Base-by-base conservation (phyloP, 2,888 invertebrate species). In the Amblyjoppa fuscipennis region DNA sequence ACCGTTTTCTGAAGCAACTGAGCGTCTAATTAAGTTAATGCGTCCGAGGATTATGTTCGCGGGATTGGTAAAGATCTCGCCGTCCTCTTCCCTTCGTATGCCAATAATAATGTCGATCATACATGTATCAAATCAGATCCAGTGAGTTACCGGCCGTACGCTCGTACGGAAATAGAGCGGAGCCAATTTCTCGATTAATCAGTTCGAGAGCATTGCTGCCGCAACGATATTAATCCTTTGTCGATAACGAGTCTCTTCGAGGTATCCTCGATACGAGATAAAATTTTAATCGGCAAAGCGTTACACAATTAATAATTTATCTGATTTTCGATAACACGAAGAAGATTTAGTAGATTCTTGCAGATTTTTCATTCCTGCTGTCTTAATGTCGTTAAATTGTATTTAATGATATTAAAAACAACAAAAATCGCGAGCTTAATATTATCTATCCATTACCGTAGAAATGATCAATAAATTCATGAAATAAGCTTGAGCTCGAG, bases 1-100 rank as follows among this genome's bases (percentile, higher is more conserved):
- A 31, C 20, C 2, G 20, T 66, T 73, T 74, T 20, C 61, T 41
- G 81, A 77, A 69, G 66, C 73, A 84, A 77, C 80, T 79, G 86
- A 79, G 83, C 86, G 86, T 71, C 85, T 90, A 90, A 90, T 90
- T 90, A 89, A 90, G 83, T 89, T 90, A 90, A 90, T 90, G 88
- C 81, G 84, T 82, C 82, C 87, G 88, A 91, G 89, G 90, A 90
- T 89, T 89, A 87, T 81, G 87, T 87, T 85, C 86, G 84, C 81
- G 87, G 81, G 87, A 88, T 88, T 84, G 86, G 51, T 49, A 16
- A 49, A 13, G 45, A 49, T 49, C 45, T 49, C 45, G 3, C 16
- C 45, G 3, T 49, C 13, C 41, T 0, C 41, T 9, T n/a, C 49
- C 20, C 13, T 51, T 31, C 31, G 9, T 68, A 51, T 77, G n/a